Base-by-base conservation (phyloP, 1,140 invertebrate genomes). In the Tetramorium parvispinum region DNA sequence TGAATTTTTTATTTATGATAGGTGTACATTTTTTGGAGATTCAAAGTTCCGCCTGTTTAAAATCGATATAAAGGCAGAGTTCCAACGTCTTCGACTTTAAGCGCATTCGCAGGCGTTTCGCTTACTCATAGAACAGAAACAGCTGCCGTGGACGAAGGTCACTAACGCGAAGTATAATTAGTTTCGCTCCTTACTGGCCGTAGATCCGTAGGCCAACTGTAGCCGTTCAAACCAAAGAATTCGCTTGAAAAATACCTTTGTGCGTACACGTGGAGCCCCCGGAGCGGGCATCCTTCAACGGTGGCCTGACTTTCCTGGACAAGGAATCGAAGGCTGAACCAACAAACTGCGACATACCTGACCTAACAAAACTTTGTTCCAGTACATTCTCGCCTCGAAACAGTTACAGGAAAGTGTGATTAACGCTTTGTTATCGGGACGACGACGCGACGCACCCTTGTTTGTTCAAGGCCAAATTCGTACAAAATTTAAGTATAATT, bases 141-240 rank as follows among this genome's bases (percentile, higher is more conserved):
- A 86, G 73, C 87, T 90, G 89, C 21, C 59, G 51, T 49, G 27
- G 6, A n/a, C 78, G 87, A 90, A 91, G 89, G 89, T 82, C 70
- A 32, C 82, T 85, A 65, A 53, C 71, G 49, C 63, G 37, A 85
- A 88, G 63, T 90, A 88, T 88, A 88, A 91, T 91, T 91, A 91
- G 89, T 91, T 59, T 43, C 55, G 32, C 71, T 82, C 32, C 59
- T 86, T 90, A 90, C 66, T 66, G 77, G 43, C 40, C 51, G 32
- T 32, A 55, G 27, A 24, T 57, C 43, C 37, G 49, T 37, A 16
- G 32, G 49, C 27, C 27, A 32, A 32, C 32, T 65, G 65, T 66
- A 37, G 55, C 49, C 13, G 10, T 43, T 61, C 27, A 55, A 87
- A 73, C 32, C n/a, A 37, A 68, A 46, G 66, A 73, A 73, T 57